Conservation (phyloP, 2,888 invertebrate genomes). For the Dermolepida albohirtum region DNA sequence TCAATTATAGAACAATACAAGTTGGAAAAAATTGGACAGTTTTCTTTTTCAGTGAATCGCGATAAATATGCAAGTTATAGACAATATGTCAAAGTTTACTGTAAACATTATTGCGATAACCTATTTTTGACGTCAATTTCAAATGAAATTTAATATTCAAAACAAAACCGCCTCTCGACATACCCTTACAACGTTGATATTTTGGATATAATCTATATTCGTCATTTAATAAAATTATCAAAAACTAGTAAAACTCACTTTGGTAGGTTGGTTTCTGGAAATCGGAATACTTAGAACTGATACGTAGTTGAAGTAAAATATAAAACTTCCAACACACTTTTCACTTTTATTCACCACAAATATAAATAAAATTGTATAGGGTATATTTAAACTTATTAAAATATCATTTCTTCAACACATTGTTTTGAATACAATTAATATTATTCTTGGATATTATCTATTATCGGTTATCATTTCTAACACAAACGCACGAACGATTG, state of each 20-base stretch:
- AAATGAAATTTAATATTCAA: background rate
- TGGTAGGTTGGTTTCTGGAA: conserved; percentile 16
- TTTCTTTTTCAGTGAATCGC: conserved; percentile 5
- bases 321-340: conserved; percentile 25
- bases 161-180: conserved; percentile 2
- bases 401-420: conserved; percentile 5
- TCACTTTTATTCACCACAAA: conserved; percentile 5
- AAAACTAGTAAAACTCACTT: conserved; percentile 24
- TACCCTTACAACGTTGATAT: background rate
- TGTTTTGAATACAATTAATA: background rate
- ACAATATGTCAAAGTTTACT: conserved; percentile 45
- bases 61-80: conserved; percentile 27
- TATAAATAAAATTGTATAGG: background rate
- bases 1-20: conserved; percentile 13
- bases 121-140: conserved; percentile 38
- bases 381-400: background rate
- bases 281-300: conserved; percentile 34
- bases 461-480: conserved; percentile 28
- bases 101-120: conserved; percentile 44
- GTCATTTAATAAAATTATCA: conserved; percentile 6
- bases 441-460: background rate
- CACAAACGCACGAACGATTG: conserved; percentile 8
- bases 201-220: background rate
- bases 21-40: conserved; percentile 6
- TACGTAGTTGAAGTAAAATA: conserved; percentile 22